Base-by-base conservation (phyloP, 2,888 invertebrate genomes). In the Yponomeuta sedellus region DNA sequence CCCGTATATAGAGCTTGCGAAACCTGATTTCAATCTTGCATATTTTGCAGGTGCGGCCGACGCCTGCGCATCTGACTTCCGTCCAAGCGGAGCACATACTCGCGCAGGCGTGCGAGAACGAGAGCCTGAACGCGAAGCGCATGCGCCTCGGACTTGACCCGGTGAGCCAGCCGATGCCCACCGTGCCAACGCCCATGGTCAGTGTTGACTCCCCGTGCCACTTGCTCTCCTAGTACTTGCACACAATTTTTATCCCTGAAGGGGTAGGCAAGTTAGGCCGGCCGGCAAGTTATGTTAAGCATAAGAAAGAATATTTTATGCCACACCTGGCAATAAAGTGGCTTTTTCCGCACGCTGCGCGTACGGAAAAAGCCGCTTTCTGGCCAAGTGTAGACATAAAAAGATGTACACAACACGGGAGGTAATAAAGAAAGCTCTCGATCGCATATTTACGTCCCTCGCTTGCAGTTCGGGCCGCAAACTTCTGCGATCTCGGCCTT, bases 121-220 rank as follows among this genome's bases (percentile, higher is more conserved):
- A 98, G 92, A 97, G 97, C 88, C 96, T 97, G 88, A 98, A 98
- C 88, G 98, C 98, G 69, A 98, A 98, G 91, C 94, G 98, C 80
- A 98, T 98, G 98, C 94, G 98, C 72, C 94, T 98, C 80, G 98
- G 98, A 64, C 92, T 98, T 75, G 98, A 98, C 83, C 98, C 98
- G 61, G 96, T 97, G 76, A 96, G 96, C 81, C 97, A 97, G 89
- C 96, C 97, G 65, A 95, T 97, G 94, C 97, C 96, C 71, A 92
- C 95, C 69, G 92, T 94, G 76, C 94, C 95, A 69, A 94, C 94
- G 70, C 92, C 93, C 22, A 90, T 89, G 88, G 92, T 89, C 39
- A 67, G 66, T 63, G 20, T 61, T 20, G 58, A 20, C 20, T 58
- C 58, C 44, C 44, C 16, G 16, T 12, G 16, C 44, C 16, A 3